Base-by-base conservation (phyloP, 2,113 vertebrate genomes). In the Falco punctatus region DNA sequence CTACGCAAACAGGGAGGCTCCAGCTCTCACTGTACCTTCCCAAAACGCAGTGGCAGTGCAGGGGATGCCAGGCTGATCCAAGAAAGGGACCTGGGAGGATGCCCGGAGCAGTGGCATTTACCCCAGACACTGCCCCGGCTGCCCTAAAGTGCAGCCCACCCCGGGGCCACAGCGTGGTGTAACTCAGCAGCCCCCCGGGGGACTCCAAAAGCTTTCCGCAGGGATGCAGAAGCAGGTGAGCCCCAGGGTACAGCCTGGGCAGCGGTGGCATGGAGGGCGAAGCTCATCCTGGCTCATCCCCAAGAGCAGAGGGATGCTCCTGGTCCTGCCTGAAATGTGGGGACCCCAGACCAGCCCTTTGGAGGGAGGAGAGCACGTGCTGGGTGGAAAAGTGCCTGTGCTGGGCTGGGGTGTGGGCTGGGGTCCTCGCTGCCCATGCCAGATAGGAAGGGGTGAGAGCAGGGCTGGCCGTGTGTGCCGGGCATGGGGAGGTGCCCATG, bases 91-190 rank as follows among this genome's bases (percentile, higher is more conserved):
- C 35, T 35, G 35, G 35, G 35, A 35, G 35, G 35, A 35, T 35
- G 35, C 35, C 35, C 35, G 35, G 32, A 51, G 74, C 9, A 1
- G 44, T 7, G 52, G 15, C 1, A 0, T 67, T 88, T 71, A 61
- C 32, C 19, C 8, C 21, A 1, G 55, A 13, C 3, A 2, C 49
- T 86, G 35, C 12, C 22, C n/a, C 0, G 5, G 28, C 28, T 46
- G 32, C 1, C 0, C 38, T 24, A 14, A 58, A 49, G 46, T 83
- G 88, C 54, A 65, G 86, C 55, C 32, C 28, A 19, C 28, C 74
- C 20, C 12, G 65, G 35, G 54, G 35, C 5, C 13, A 19, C 44
- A 27, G 40, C 28, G 61, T 30, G 81, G 7, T 28, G 72, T 35
- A 42, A 40, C 62, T 80, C 91, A 44, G 59, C 74, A 30, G 66